A percentile compares a stretch with the other conserved stretches of the same genome.
phyloP scores from a whole-genome alignment of 2,888 invertebrate genomes.

The Tolmerus cingulatus region DNA sequence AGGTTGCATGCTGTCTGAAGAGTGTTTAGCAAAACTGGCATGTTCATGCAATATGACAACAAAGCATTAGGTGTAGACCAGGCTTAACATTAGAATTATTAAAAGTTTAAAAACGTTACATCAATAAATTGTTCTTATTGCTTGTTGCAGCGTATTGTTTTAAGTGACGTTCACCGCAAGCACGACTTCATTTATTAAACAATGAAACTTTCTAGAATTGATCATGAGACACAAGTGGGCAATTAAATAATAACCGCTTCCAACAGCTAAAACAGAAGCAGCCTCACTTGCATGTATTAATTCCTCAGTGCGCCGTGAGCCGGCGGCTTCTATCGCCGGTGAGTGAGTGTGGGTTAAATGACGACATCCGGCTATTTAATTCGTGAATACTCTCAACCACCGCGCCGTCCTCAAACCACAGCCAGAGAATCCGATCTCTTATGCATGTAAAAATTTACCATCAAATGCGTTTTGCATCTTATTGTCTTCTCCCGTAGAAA shows the following conservation, averaged over 20 bases:
- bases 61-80: too few species aligned
- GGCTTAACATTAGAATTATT: not conserved
- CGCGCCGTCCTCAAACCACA: not conserved
- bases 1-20: not conserved
- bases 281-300: not conserved
- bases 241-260: conserved; percentile 21
- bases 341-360: conserved; percentile 16
- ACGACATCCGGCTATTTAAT: conserved; percentile 29
- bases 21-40: too few species aligned
- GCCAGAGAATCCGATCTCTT: not conserved
- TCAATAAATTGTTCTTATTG: not conserved
- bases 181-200: conserved; percentile 16
- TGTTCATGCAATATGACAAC: too few species aligned
- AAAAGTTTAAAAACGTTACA: too few species aligned
- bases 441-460: conserved; percentile 1
- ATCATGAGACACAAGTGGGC: conserved; percentile 15
- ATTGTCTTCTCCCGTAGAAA: not conserved
- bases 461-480: conserved; percentile 11
- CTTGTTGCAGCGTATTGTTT: not conserved
- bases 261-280: not conserved
- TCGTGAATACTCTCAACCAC: conserved; percentile 7
- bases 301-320: not conserved
- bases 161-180: not conserved
- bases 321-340: not conserved
- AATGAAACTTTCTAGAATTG: conserved; percentile 14